Base-by-base conservation (phyloP, 2,888 invertebrate genomes). In the Torymus tubicola region DNA sequence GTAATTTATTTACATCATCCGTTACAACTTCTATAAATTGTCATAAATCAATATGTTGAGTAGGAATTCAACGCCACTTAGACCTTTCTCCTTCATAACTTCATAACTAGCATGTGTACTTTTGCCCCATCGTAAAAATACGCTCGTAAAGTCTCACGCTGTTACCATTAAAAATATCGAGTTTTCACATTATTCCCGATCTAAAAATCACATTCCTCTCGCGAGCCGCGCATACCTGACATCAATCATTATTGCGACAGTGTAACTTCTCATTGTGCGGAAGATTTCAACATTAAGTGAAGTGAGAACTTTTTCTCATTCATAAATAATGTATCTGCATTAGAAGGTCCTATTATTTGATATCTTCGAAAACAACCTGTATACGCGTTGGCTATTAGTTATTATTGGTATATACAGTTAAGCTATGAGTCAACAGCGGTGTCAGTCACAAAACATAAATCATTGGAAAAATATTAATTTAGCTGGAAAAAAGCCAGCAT, bases 51-150 rank as follows among this genome's bases (percentile, higher is more conserved):
- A 58, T 42, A 42, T 58, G 50, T 58, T 31, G 42, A 58, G 24
- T 63, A 24, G 63, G 53, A 53, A 61, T 53, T 72, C 53, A 63
- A 63, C 21, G 14, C 24, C 31, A 55, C 57, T 14, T 21, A 21
- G 10, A n/a, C 18, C 50, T 8, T 42, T 42, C 8, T 31, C 31
- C 31, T 31, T 31, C 31, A 31, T 5, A 31, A 31, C 31, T 31
- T 31, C 3, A 31, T 5, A 31, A 31, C 31, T 42, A 42, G 5
- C 1, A 2, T 11, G 64, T 13, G 14, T 31, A 18, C 16, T 14
- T 18, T 2, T 14, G 5, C 14, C 21, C 24, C 14, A 16, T 64
- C 73, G 73, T 73, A 64, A 73, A 73, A 73, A 64, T 55, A 64
- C 24, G 42, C 42, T 57, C 64, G 57, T 65, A 64, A 65, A 73